Conservation (phyloP, 1,140 invertebrate species). For the Atopsyche davidsoni region DNA sequence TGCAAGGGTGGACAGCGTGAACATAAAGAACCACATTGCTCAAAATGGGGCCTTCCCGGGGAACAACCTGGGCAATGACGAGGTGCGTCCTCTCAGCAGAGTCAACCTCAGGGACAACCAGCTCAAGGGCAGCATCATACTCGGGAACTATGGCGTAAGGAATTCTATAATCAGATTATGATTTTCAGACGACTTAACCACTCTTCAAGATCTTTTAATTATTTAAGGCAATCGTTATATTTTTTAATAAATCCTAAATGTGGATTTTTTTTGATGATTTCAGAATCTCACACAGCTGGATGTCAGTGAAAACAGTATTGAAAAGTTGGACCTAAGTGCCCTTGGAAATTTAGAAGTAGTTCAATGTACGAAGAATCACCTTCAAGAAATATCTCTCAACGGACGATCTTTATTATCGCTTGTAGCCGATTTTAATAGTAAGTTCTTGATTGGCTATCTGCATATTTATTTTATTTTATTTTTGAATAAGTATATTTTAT, state of each 20-base stretch:
- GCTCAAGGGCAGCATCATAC: conserved; percentile 73
- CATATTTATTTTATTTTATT: conserved; percentile 9
- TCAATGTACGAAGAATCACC: conserved; percentile 64
- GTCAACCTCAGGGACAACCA: conserved; percentile 70
- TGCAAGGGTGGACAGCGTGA: conserved; percentile 22
- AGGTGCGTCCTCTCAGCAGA: conserved; percentile 51
- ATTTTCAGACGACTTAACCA: too few relatives aligned
- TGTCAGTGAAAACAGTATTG: conserved; percentile 73
- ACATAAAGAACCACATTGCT: conserved; percentile 16
- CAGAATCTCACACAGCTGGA: conserved; percentile 67
- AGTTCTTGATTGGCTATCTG: conserved; percentile 36
- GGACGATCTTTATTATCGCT: conserved; percentile 61
- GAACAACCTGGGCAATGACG: conserved; percentile 23
- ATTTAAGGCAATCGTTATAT: too few relatives aligned
- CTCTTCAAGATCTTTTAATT: too few relatives aligned
- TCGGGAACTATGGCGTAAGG: conserved; percentile 76
- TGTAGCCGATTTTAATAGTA: conserved; percentile 71
- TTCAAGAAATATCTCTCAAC: conserved; percentile 62
- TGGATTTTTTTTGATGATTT: conserved; percentile 28
- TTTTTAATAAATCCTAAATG: not conserved
- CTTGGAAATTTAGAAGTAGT: conserved; percentile 62
- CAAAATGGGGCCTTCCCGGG: conserved; percentile 23
- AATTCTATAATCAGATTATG: not conserved
- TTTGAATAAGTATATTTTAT: too few relatives aligned
- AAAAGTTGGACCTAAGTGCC: conserved; percentile 65